Evolutionary conservation across 2,797 vertebrate genomes (phyloP).

Genomic region (Numenius phaeopus): DNA sequence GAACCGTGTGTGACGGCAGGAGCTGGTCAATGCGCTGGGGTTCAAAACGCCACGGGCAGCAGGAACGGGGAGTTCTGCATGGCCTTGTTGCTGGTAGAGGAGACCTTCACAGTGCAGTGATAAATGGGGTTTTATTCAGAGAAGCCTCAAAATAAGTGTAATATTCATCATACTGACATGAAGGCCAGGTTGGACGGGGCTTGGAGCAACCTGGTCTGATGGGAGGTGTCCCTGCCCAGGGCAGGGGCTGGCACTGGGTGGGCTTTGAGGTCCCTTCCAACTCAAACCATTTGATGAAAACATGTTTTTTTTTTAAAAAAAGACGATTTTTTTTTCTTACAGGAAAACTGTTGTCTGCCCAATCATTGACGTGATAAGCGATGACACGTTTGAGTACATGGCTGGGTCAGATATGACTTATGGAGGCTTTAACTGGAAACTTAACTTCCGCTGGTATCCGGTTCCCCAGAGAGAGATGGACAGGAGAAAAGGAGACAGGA

Average conservation of each 20-base stretch:
- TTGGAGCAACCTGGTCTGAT: background rate
- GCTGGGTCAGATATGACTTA: constrained; percentile 99
- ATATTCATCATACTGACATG: background rate
- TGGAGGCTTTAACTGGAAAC: constrained; percentile 98
- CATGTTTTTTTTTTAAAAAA: background rate
- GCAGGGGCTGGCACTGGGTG: background rate
- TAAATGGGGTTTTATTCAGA: background rate
- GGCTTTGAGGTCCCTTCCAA: background rate
- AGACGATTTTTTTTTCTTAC: background rate
- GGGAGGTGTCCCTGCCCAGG: background rate
- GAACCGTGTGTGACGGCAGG: fast-evolving
- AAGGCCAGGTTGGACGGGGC: background rate
- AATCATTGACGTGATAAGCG: constrained; percentile 94
- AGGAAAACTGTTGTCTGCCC: constrained; percentile 90
- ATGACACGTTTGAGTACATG: constrained; percentile 99
- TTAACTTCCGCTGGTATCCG: constrained; percentile 98
- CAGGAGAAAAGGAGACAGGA: constrained; percentile 95
- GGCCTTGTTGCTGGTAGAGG: background rate
- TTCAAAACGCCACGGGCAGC: fast-evolving
- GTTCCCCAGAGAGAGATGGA: constrained; percentile 99
- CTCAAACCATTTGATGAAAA: background rate
- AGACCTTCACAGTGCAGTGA: background rate
- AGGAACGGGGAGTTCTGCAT: background rate
- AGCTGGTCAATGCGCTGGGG: fast-evolving
- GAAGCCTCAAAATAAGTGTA: background rate